These are phyloP conservation scores for Heliconius eleuchia DNA, from an alignment of 1,140 invertebrate genomes.

Conservation along the genomic window DNA sequence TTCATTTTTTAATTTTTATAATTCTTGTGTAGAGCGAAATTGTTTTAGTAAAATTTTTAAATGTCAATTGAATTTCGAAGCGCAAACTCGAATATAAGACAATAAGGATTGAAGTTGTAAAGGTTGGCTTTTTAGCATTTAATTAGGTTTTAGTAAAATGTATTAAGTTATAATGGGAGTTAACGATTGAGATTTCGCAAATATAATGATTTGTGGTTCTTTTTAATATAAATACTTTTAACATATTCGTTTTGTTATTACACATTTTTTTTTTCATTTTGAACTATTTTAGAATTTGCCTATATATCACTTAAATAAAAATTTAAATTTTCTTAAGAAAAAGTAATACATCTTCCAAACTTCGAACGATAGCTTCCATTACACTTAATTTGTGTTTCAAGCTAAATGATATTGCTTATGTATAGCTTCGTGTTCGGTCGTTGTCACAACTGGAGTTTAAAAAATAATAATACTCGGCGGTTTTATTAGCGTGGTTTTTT, in stretches of 20 bases:
- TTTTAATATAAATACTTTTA: too few species aligned
- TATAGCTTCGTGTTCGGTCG: not conserved
- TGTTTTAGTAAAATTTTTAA: slow-evolving; percentile 31
- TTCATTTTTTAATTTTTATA: slow-evolving; percentile 32
- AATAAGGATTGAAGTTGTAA: slow-evolving; percentile 18
- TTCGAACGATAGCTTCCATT: not conserved
- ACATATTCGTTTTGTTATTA: too few species aligned
- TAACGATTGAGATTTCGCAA: not conserved
- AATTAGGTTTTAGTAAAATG: slow-evolving; percentile 12
- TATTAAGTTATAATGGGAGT: not conserved
- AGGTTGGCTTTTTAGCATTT: slow-evolving; percentile 17
- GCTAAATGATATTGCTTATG: not conserved
- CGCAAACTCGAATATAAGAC: not conserved
- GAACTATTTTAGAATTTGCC: too few species aligned
- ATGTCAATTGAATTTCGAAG: slow-evolving; percentile 25
- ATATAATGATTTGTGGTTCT: too few species aligned
- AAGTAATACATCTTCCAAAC: not conserved
- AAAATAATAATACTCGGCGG: slow-evolving; percentile 5
- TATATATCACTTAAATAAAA: too few species aligned
- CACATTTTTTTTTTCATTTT: too few species aligned
- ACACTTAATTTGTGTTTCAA: not conserved
- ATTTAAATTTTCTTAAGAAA: too few species aligned
- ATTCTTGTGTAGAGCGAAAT: slow-evolving; percentile 30
- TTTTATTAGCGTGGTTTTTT: slow-evolving; percentile 1
- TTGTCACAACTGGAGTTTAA: not conserved